Conservation (phyloP, 2,888 invertebrate genomes). For the Apodemia duryi region DNA sequence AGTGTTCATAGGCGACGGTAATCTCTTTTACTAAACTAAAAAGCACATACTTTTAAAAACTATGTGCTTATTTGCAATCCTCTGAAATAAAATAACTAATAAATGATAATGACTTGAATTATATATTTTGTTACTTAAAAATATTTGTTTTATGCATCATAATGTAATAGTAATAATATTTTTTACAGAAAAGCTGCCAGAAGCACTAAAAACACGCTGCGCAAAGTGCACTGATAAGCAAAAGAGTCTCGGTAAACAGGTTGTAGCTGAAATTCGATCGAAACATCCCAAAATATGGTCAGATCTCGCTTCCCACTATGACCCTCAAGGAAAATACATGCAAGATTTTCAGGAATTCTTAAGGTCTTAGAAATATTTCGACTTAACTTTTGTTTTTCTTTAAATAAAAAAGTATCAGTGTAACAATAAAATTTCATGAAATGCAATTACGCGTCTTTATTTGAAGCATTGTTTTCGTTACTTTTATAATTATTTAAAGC, state of each 20-base stretch:
- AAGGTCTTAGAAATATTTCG: slow-evolving; percentile 31
- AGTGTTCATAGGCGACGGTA: too few species aligned
- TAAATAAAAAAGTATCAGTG: too few species aligned
- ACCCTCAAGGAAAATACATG: slow-evolving; percentile 80
- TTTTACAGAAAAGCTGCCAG: slow-evolving; percentile 82
- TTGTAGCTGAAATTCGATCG: slow-evolving; percentile 78
- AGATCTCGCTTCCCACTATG: slow-evolving; percentile 74
- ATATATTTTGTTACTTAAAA: too few species aligned
- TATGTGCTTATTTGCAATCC: too few species aligned
- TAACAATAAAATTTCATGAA: not conserved
- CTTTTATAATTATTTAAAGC: slow-evolving; percentile 39
- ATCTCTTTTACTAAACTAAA: too few species aligned
- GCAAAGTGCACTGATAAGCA: slow-evolving; percentile 84
- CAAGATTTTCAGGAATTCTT: slow-evolving; percentile 57
- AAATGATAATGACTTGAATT: too few species aligned
- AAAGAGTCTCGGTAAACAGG: slow-evolving; percentile 79
- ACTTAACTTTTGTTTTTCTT: not conserved
- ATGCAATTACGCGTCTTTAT: slow-evolving; percentile 12
- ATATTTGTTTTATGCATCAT: too few species aligned
- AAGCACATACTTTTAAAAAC: too few species aligned
- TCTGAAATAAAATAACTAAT: too few species aligned
- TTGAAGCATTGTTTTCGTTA: slow-evolving; percentile 26
- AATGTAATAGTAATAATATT: not conserved
- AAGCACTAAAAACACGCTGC: slow-evolving; percentile 83
- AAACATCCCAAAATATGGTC: slow-evolving; percentile 77